Evolutionary conservation across 2,113 vertebrate species (phyloP).

Genomic region (Polypterus bichir): DNA sequence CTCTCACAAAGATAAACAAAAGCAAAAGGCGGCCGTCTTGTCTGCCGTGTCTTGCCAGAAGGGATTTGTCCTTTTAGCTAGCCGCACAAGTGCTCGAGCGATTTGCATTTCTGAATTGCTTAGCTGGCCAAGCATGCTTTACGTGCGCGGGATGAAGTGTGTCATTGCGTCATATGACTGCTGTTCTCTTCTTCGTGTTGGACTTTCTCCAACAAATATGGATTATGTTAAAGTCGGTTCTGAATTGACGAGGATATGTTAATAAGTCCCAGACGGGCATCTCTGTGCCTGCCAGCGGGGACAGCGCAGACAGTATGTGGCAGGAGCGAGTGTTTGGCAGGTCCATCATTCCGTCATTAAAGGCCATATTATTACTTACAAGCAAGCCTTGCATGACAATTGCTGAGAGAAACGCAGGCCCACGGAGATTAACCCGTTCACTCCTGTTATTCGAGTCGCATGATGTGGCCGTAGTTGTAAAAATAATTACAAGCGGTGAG

Average conservation of each 20-base stretch:
- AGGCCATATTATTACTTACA: conserved; percentile 99
- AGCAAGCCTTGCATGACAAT: conserved; percentile 95
- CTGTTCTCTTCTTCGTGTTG: conserved; percentile 74
- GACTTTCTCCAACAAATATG: conserved; percentile 98
- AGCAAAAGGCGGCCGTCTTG: conserved; percentile 2
- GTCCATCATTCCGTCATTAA: conserved; percentile 99
- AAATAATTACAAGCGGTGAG: no score
- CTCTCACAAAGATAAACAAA: no score
- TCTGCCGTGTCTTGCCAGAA: conserved; percentile 77
- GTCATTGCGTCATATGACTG: conserved; percentile 75
- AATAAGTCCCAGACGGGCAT: conserved; percentile 96
- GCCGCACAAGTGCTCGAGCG: conserved; percentile 57
- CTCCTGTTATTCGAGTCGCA: conserved; percentile 30
- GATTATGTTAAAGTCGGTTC: conserved; percentile 98
- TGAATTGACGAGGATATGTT: conserved; percentile 96
- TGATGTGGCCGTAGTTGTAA: no score
- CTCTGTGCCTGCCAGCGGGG: conserved; percentile 67
- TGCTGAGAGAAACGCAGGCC: conserved; percentile 57
- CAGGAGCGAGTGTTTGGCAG: conserved; percentile 92
- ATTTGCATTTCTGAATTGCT: conserved; percentile 96
- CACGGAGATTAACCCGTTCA: conserved; percentile 41
- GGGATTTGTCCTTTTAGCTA: conserved; percentile 89
- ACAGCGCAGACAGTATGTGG: conserved; percentile 73
- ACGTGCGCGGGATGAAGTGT: conserved; percentile 75
- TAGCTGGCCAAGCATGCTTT: conserved; percentile 90